A percentile compares a stretch with the other conserved stretches of the same genome.
phyloP scores from a whole-genome alignment of 1,140 invertebrate species.

The Brachionus paranguensis region DNA sequence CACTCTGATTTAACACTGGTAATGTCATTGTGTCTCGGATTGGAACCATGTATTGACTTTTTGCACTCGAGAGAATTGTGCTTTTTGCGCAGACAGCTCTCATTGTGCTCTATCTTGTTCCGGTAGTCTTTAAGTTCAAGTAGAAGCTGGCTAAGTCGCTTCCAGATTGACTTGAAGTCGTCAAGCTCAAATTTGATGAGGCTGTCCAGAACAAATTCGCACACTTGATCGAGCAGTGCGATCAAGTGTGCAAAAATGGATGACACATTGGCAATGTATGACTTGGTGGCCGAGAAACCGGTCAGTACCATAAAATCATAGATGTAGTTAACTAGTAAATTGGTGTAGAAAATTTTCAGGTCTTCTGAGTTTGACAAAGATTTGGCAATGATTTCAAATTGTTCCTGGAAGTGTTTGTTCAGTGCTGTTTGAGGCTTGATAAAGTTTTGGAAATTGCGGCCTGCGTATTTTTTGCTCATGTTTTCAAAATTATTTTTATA shows the following conservation, averaged over 20 bases:
- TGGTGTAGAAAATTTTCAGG: slow-evolving; percentile 8
- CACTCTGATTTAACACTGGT: not conserved
- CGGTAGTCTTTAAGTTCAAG: not conserved
- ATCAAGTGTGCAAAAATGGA: not conserved
- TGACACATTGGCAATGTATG: not conserved
- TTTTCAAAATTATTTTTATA: slow-evolving; percentile 33
- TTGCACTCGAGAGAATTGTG: not conserved
- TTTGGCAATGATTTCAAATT: not conserved
- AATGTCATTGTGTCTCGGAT: not conserved
- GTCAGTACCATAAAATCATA: not conserved
- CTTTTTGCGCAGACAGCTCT: not conserved
- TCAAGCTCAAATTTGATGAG: not conserved
- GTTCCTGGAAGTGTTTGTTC: not conserved
- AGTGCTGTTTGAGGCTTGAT: not conserved
- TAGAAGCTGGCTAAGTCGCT: not conserved
- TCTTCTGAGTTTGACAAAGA: not conserved
- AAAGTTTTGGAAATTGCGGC: not conserved
- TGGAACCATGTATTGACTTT: not conserved
- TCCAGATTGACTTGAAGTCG: slow-evolving; percentile 1
- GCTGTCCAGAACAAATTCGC: not conserved
- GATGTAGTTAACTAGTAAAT: not conserved
- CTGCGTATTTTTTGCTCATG: not conserved
- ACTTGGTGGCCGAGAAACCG: not conserved
- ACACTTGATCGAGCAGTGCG: not conserved
- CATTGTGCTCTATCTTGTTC: not conserved